These are phyloP conservation scores for Myripristis murdjan DNA, from an alignment of 2,797 vertebrate genomes.

Conservation along the genomic window DNA sequence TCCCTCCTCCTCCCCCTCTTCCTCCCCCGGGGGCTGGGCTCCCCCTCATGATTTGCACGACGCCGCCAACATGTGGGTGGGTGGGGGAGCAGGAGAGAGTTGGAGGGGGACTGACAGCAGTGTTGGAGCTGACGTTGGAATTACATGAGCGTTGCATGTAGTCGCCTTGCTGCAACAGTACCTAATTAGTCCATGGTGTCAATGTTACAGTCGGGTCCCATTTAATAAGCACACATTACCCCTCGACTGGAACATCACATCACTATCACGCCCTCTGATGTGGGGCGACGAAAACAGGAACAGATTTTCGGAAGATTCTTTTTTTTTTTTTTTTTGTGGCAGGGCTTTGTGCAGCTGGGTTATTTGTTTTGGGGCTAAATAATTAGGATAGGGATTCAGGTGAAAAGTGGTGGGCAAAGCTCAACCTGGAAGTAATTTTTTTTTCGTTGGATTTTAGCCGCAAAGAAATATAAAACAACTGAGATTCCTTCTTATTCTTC, in stretches of 20 bases:
- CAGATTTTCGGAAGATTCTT: too few relatives aligned
- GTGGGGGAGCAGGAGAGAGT: too few relatives aligned
- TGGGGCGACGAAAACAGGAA: too few relatives aligned
- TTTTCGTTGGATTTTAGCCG: too few relatives aligned
- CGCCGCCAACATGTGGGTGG: slow-evolving; percentile 35
- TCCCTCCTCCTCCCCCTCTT: slow-evolving; percentile 11
- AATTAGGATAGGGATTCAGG: too few relatives aligned
- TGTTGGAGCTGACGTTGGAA: slow-evolving; percentile 50
- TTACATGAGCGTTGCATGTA: slow-evolving; percentile 39
- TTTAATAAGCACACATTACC: slow-evolving; percentile 22
- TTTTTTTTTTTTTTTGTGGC: too few relatives aligned
- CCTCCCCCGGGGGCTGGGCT: slow-evolving; percentile 13
- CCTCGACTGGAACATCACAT: not conserved
- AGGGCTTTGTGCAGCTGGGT: slow-evolving; percentile 1
- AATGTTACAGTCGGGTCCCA: slow-evolving; percentile 16
- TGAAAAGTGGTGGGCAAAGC: too few relatives aligned
- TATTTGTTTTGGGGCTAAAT: too few relatives aligned
- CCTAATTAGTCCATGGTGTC: slow-evolving; percentile 59
- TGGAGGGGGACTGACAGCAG: slow-evolving; percentile 28
- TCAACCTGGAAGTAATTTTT: too few relatives aligned
- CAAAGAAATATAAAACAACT: too few relatives aligned
- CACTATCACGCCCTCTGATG: too few relatives aligned
- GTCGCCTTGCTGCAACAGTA: slow-evolving; percentile 45
- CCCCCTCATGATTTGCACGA: slow-evolving; percentile 39
- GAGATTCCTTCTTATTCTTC: too few relatives aligned